Conservation (phyloP, 2,113 vertebrate genomes). For the Peromyscus maniculatus region DNA sequence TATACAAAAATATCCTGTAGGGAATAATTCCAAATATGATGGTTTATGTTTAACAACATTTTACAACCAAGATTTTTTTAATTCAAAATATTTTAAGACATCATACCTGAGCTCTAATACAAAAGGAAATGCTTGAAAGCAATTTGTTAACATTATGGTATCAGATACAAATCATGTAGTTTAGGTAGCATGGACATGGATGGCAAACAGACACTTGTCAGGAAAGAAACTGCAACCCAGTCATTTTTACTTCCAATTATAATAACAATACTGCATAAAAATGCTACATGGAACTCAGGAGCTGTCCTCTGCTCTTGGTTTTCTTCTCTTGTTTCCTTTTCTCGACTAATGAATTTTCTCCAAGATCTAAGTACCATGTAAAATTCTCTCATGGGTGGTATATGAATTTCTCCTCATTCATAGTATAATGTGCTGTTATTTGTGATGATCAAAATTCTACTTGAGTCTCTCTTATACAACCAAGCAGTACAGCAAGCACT, state of each 20-base stretch:
- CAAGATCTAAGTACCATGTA: neutral
- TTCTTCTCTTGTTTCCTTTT: constrained; percentile 3
- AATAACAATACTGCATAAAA: neutral
- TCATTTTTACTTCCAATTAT: constrained; percentile 63
- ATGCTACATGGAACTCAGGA: neutral
- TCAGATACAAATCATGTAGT: neutral
- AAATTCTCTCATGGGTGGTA: neutral
- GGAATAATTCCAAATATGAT: constrained; percentile 33
- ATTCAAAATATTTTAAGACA: constrained; percentile 9
- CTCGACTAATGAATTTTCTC: constrained; percentile 30
- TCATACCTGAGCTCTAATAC: neutral
- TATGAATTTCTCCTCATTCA: neutral
- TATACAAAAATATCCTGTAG: neutral
- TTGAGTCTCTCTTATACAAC: neutral
- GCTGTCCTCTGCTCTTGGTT: neutral
- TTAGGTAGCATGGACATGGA: neutral
- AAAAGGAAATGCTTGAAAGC: constrained; percentile 22
- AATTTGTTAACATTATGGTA: neutral
- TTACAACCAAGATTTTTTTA: constrained; percentile 21
- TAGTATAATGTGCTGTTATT: neutral
- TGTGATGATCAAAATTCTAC: neutral
- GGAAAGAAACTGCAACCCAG: constrained; percentile 1
- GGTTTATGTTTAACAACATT: neutral
- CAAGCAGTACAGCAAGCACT: neutral
- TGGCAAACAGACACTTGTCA: constrained; percentile 46